phyloP scores from a whole-genome alignment of 2,113 vertebrate species.

The Prolemur simus region DNA sequence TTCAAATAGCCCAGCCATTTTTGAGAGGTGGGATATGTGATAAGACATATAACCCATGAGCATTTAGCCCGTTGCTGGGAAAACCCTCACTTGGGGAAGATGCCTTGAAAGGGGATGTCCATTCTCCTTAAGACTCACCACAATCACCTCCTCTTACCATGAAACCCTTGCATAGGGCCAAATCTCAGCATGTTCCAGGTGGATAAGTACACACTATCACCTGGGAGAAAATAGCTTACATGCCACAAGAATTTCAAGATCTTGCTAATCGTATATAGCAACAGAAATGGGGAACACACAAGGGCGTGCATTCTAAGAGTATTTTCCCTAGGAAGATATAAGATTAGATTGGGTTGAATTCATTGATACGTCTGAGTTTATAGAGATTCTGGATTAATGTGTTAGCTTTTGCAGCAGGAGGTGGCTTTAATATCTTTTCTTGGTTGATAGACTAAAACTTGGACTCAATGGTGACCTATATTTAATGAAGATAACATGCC shows the following conservation, averaged over 20 bases:
- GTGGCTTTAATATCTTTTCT: conserved; percentile 16
- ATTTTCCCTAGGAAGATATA: background rate
- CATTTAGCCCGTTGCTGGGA: background rate
- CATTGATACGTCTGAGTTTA: background rate
- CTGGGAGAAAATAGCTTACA: background rate
- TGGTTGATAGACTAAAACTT: background rate
- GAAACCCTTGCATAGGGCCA: background rate
- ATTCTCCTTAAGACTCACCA: background rate
- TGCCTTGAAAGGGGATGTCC: background rate
- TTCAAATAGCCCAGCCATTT: background rate
- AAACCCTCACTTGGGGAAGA: background rate
- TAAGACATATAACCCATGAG: background rate
- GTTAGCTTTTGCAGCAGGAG: background rate
- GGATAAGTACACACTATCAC: background rate
- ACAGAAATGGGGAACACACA: background rate
- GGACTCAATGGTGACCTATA: background rate
- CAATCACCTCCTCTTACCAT: background rate
- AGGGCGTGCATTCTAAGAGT: background rate
- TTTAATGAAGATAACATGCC: background rate
- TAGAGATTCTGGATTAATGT: conserved; percentile 23
- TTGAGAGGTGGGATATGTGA: background rate
- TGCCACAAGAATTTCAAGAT: background rate
- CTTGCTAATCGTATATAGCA: background rate
- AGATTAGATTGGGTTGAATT: background rate
- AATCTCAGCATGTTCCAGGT: background rate